A percentile compares a stretch with the other conserved stretches of the same genome.
phyloP scores from a whole-genome alignment of 1,140 invertebrate genomes.

The Tigriopus japonicus region DNA sequence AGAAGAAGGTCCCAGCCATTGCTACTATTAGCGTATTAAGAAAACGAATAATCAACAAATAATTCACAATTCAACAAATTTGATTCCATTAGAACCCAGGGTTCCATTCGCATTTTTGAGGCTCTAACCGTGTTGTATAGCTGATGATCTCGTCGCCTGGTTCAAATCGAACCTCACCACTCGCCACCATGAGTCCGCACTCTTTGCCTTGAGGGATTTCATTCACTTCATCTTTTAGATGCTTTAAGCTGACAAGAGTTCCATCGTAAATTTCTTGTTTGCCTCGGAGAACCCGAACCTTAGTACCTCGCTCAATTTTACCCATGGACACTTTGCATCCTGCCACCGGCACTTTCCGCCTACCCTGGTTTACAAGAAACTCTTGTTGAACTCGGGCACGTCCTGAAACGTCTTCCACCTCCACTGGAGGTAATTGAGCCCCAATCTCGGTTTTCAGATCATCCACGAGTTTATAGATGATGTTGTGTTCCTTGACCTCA shows the following conservation, averaged over 20 bases:
- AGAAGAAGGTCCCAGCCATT: too few relatives aligned
- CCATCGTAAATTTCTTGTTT: not conserved
- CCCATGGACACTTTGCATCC: constrained; percentile 37
- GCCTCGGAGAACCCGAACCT: not conserved
- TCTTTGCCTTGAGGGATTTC: constrained; percentile 9
- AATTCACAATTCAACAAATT: too few relatives aligned
- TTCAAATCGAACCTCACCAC: not conserved
- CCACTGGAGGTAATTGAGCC: constrained; percentile 42
- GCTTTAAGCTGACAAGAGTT: not conserved
- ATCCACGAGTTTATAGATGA: constrained; percentile 81
- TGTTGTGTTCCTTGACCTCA: constrained; percentile 45
- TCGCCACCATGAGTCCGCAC: constrained; percentile 10
- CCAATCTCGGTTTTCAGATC: constrained; percentile 62
- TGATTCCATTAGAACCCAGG: too few relatives aligned
- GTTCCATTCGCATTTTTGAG: too few relatives aligned
- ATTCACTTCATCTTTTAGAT: constrained; percentile 7
- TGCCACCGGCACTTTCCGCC: constrained; percentile 62
- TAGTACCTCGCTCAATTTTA: not conserved
- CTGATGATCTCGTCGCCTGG: not conserved
- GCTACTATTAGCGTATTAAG: too few relatives aligned
- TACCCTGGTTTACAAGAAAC: constrained; percentile 61
- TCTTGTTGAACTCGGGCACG: constrained; percentile 66
- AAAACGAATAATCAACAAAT: too few relatives aligned
- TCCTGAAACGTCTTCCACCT: constrained; percentile 55
- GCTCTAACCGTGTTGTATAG: not conserved